Conservation (phyloP, 2,797 vertebrate genomes). For the Microctenopoma lineatum region DNA sequence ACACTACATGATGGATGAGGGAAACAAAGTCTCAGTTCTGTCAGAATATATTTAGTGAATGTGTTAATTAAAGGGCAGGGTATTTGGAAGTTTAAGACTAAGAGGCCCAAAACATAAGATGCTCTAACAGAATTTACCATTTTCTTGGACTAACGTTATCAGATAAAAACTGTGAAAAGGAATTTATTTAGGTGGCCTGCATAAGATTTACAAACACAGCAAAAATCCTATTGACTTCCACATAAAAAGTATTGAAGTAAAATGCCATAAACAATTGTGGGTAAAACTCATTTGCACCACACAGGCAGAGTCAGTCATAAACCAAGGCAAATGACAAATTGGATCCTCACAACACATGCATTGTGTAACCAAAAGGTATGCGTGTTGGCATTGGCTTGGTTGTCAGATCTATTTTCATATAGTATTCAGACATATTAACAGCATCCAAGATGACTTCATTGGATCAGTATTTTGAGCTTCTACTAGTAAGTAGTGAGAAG, state of each 20-base stretch:
- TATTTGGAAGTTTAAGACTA: slow-evolving; percentile 36
- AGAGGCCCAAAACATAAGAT: not conserved
- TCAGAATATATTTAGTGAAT: slow-evolving; percentile 13
- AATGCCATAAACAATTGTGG: slow-evolving; percentile 48
- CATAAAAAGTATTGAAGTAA: slow-evolving; percentile 42
- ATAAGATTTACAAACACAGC: slow-evolving; percentile 49
- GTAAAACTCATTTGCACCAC: slow-evolving; percentile 38
- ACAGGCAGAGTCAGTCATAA: slow-evolving; percentile 22
- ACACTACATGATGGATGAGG: slow-evolving; percentile 60
- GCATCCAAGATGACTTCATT: slow-evolving; percentile 35
- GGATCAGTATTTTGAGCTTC: slow-evolving; percentile 23
- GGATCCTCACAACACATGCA: slow-evolving; percentile 4
- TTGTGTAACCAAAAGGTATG: not conserved
- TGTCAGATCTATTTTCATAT: slow-evolving; percentile 37
- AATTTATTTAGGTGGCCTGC: slow-evolving; percentile 12
- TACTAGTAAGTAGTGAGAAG: too few species aligned
- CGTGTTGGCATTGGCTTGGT: not conserved
- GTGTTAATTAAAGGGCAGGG: not conserved
- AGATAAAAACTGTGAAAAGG: not conserved
- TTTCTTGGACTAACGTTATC: not conserved
- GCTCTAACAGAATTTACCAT: not conserved
- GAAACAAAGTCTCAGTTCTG: slow-evolving; percentile 23
- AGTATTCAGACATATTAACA: slow-evolving; percentile 19
- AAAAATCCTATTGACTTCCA: slow-evolving; percentile 38
- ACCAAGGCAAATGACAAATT: slow-evolving; percentile 17